These are phyloP conservation scores for Chrysodeixis includens DNA, from an alignment of 2,888 invertebrate species.

Conservation along the genomic window DNA sequence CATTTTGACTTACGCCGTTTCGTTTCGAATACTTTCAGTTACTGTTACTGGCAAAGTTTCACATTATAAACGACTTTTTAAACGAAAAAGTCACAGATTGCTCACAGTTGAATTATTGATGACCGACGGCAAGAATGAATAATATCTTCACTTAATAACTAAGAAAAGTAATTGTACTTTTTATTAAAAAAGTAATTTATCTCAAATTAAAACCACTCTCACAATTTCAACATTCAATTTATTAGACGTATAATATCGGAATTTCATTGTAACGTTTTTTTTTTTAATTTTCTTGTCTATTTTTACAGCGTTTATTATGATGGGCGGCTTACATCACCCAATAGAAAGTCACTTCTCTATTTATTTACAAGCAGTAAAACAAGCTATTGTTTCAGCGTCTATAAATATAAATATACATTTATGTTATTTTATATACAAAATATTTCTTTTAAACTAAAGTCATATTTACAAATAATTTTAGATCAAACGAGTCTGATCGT, in stretches of 20 bases:
- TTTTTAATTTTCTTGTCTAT: constrained; percentile 48
- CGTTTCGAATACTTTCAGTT: constrained; percentile 21
- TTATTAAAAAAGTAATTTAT: constrained; percentile 7
- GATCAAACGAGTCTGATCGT: constrained; percentile 45
- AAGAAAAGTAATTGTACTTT: constrained; percentile 17
- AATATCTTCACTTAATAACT: constrained; percentile 36
- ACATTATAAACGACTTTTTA: constrained; percentile 40
- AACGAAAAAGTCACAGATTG: constrained; percentile 42
- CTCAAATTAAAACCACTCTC: constrained; percentile 33
- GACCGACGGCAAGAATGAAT: constrained; percentile 28
- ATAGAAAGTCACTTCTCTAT: constrained; percentile 48
- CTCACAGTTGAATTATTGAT: constrained; percentile 46
- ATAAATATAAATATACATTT: constrained; percentile 63
- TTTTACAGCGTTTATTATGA: constrained; percentile 51
- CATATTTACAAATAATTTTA: constrained; percentile 54
- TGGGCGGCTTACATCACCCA: constrained; percentile 35
- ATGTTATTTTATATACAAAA: constrained; percentile 60
- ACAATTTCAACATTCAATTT: constrained; percentile 68
- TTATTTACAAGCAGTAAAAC: constrained; percentile 68
- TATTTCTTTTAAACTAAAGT: constrained; percentile 46
- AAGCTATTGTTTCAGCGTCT: constrained; percentile 56
- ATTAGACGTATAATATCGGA: constrained; percentile 65
- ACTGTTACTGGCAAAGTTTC: constrained; percentile 39
- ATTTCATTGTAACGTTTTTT: constrained; percentile 57
- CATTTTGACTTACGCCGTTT: not conserved